Evolutionary conservation across 64 coral and sea anemone species (phyloP).

Genomic region (Montipora foliosa): DNA sequence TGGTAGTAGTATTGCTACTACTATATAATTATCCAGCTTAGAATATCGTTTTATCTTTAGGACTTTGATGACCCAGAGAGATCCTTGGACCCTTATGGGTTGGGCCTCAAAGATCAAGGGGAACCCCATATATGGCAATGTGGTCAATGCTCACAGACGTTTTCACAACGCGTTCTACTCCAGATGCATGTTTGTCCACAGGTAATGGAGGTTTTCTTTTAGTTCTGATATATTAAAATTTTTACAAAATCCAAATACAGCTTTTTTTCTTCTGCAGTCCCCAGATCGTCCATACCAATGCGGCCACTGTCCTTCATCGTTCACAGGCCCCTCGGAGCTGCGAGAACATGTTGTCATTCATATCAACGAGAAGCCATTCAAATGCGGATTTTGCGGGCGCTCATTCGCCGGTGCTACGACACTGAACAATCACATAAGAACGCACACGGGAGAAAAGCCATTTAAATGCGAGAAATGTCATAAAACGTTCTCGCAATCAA

Average conservation of each 20-base stretch:
- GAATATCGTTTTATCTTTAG: background rate
- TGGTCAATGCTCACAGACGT: conserved; percentile 82
- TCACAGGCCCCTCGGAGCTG: conserved; percentile 70
- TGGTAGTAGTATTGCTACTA: too few species aligned
- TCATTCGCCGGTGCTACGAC: conserved; percentile 88
- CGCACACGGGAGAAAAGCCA: conserved; percentile 87
- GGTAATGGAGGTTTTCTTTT: background rate
- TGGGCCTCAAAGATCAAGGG: conserved; percentile 51
- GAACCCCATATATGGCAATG: conserved; percentile 80
- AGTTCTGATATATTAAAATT: background rate
- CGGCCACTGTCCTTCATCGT: conserved; percentile 77
- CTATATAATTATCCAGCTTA: background rate
- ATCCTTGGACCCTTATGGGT: conserved; percentile 22
- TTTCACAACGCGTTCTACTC: conserved; percentile 79
- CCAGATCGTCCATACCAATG: conserved; percentile 84
- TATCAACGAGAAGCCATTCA: conserved; percentile 90
- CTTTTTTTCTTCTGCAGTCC: background rate
- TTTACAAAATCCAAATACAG: background rate
- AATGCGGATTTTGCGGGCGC: conserved; percentile 86
- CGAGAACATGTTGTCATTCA: conserved; percentile 85
- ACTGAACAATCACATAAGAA: conserved; percentile 87
- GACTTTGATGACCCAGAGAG: conserved; percentile 41
- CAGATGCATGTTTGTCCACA: conserved; percentile 89
- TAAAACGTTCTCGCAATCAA: conserved; percentile 79
- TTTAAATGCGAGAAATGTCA: conserved; percentile 85